Evolutionary conservation across 92 coral and sea anemone species (phyloP), one percentile per base, ranked within the genome.

Genomic region (Porites evermanni): DNA sequence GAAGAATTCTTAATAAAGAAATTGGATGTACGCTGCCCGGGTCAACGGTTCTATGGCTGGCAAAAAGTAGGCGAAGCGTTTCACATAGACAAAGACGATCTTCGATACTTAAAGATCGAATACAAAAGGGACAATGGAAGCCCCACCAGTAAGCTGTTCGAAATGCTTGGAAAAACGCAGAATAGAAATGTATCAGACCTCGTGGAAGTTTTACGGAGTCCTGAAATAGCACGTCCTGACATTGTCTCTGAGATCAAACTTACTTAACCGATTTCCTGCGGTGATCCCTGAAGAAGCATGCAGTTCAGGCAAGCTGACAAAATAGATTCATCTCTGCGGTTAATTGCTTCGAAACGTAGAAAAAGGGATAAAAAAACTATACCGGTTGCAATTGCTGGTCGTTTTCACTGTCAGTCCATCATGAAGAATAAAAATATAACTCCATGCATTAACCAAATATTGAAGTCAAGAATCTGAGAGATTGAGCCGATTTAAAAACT

Each of bases 101-200:
- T 81, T 2, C 12, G 64, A 6, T 71, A 81, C 75, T 12, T 81
- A 68, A 58, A 68, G 6, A 17, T 81, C 4, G 85, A 81, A n/a
- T 81, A 81, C 85, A 69, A 32, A 32, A 69, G 85, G 19, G 85
- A 70, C 8, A 81, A 70, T n/a, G 85, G 85, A 6, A 81, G 85
- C 38, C 85, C 85, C 1, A 81, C 85, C 23, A 69, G 64, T 16
- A 58, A 26, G 56, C 85, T 81, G 58, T 32, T 81, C 52, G 10
- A 32, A 29, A 54, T 53, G 52, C 77, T 81, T 13, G 85, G 85
- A 8, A 69, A 16, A 0, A 9, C 16, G 11, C 20, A 70, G 17
- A 32, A 47, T 10, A 70, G 26, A 70, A 81, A 76, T 14, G 18
- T 68, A 0, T 12, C 77, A 12, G 85, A 81, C 19, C 85, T 81